phyloP scores from a whole-genome alignment of 1,140 invertebrate genomes.

The Charaxes varanes region DNA sequence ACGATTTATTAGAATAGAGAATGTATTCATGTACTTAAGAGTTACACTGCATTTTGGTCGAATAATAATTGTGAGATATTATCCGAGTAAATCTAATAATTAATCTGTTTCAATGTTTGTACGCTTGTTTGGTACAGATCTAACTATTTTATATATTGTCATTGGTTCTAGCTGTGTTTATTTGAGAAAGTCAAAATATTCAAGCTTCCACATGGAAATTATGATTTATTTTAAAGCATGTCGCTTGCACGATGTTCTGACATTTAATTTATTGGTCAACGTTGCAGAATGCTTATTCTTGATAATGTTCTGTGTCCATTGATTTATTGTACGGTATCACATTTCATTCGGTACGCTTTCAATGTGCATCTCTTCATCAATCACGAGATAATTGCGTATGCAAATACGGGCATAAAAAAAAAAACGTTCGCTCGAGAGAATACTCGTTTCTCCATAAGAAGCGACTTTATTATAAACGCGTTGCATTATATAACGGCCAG shows the following conservation, averaged over 20 bases:
- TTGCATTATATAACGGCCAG: slow-evolving; percentile 17
- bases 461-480: slow-evolving; percentile 13
- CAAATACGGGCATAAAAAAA: slow-evolving; percentile 22
- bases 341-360: slow-evolving; percentile 51
- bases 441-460: slow-evolving; percentile 11
- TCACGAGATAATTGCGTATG: slow-evolving; percentile 29
- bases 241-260: slow-evolving; percentile 59
- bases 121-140: no score
- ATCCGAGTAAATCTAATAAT: no score
- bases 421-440: slow-evolving; percentile 7
- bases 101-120: no score
- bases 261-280: slow-evolving; percentile 44
- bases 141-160: no score
- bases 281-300: slow-evolving; percentile 57
- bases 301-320: slow-evolving; percentile 34
- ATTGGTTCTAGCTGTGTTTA: no score
- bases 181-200: slow-evolving; percentile 30
- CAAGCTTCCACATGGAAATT: slow-evolving; percentile 28
- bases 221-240: slow-evolving; percentile 45
- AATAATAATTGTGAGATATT: no score
- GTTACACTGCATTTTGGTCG: no score
- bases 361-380: slow-evolving; percentile 59
- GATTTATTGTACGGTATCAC: slow-evolving; percentile 42
- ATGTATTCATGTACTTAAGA: no score
- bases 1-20: no score